Base-by-base conservation (phyloP, 2,888 invertebrate species). In the Dasysyrphus albostriatus region DNA sequence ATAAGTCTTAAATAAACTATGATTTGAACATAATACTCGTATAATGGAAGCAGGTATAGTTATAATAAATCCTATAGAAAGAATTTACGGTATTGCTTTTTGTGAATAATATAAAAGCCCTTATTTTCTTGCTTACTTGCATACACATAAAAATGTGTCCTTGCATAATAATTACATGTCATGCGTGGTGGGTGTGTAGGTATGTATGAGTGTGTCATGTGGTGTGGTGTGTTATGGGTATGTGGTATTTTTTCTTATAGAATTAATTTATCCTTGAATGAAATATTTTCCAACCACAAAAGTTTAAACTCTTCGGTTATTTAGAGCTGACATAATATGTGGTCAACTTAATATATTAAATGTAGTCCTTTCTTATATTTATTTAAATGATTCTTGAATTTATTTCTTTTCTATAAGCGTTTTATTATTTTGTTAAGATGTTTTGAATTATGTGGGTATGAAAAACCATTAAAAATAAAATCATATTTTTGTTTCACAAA, bases 91-190 rank as follows among this genome's bases (percentile, higher is more conserved):
- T 37, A 37, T 16, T 1, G 7, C 34, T 37, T 47, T 24, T 32
- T 32, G 32, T 56, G 10, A 2, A 58, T 10, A 34, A 10, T 19
- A 37, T 59, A 19, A 59, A 19, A 65, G 44, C 32, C 65, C 32
- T 65, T 32, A 32, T 47, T 44, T n/a, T 63, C 44, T 51, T 16
- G 16, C 3, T 34, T 32, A 16, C 24, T n/a, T 29, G 19, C 63
- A 0, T n/a, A 7, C 24, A 9, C 8, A 47, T 47, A 8, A n/a
- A 65, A 47, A 12, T 47, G 44, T 65, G 65, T 65, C 65, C 65
- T 65, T 65, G 65, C 65, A 65, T 47, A 65, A 47, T 47, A 32
- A 65, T 44, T 6, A n/a, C 32, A 32, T 44, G 42, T 47, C 29
- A 47, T 65, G 58, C 12, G 34, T 37, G 16, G 37, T 16, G 5